phyloP scores from a whole-genome alignment of 2,888 invertebrate genomes.

The Mythimna lalbum region DNA sequence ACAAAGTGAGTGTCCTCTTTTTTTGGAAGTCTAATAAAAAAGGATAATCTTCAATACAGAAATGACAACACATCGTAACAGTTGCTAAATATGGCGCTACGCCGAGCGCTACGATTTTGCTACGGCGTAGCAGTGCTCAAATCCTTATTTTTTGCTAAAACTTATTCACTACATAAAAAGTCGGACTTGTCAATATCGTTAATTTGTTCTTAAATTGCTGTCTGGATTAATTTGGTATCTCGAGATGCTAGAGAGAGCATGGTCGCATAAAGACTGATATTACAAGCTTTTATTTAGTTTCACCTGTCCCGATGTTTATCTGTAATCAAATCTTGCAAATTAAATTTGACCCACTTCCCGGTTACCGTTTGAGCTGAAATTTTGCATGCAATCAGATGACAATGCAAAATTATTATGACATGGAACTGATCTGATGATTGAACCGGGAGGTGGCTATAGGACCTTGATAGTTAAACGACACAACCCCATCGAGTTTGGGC shows the following conservation, averaged over 20 bases:
- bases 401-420: too few relatives aligned
- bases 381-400: too few relatives aligned
- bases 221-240: background rate
- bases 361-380: too few relatives aligned
- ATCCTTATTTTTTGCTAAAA: background rate
- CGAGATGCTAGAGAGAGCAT: background rate
- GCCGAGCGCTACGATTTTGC: conserved; percentile 60
- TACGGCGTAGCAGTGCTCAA: conserved; percentile 51
- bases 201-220: background rate
- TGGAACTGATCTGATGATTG: too few relatives aligned
- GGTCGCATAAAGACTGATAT: background rate
- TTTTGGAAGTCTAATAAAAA: background rate
- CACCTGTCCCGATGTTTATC: too few relatives aligned
- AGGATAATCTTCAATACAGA: conserved; percentile 4
- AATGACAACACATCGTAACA: conserved; percentile 11
- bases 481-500: too few relatives aligned
- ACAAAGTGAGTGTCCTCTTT: too few relatives aligned
- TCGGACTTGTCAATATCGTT: background rate
- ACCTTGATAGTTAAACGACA: too few relatives aligned
- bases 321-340: too few relatives aligned
- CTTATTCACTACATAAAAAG: background rate
- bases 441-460: too few relatives aligned
- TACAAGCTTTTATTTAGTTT: too few relatives aligned
- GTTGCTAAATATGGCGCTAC: conserved; percentile 47
- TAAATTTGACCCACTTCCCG: too few relatives aligned